phyloP scores from a whole-genome alignment of 2,113 vertebrate genomes.

The Chamaea fasciata region DNA sequence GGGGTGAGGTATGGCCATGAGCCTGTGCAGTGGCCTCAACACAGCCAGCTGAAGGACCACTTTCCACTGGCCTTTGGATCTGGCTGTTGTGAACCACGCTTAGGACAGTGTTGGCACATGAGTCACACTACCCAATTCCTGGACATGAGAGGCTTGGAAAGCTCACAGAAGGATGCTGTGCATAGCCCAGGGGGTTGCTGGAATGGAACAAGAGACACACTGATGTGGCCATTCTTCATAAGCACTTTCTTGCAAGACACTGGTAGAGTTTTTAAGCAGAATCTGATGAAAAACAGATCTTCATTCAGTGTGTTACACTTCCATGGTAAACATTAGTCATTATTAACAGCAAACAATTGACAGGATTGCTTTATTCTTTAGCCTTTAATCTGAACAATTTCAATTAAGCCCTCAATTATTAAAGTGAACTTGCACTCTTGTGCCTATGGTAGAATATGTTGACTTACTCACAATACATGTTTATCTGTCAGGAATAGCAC shows the following conservation, averaged over 20 bases:
- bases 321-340: not conserved
- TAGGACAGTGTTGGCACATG: not conserved
- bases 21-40: not conserved
- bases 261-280: not conserved
- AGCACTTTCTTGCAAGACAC: not conserved
- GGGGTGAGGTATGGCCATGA: not conserved
- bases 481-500: not conserved
- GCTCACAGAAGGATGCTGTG: not conserved
- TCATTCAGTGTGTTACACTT: not conserved
- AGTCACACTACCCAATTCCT: not conserved
- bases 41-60: not conserved
- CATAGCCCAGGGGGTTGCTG: not conserved
- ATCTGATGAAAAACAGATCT: not conserved
- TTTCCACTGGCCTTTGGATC: not conserved
- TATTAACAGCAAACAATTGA: not conserved
- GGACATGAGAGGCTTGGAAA: not conserved
- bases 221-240: not conserved
- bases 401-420: not conserved
- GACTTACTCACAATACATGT: not conserved
- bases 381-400: slow-evolving; percentile 15
- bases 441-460: not conserved
- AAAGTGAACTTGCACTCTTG: not conserved
- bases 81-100: not conserved
- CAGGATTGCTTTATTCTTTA: not conserved
- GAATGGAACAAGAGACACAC: accelerated